Conservation (phyloP, 2,888 invertebrate species). For the Brenthis hecate region DNA sequence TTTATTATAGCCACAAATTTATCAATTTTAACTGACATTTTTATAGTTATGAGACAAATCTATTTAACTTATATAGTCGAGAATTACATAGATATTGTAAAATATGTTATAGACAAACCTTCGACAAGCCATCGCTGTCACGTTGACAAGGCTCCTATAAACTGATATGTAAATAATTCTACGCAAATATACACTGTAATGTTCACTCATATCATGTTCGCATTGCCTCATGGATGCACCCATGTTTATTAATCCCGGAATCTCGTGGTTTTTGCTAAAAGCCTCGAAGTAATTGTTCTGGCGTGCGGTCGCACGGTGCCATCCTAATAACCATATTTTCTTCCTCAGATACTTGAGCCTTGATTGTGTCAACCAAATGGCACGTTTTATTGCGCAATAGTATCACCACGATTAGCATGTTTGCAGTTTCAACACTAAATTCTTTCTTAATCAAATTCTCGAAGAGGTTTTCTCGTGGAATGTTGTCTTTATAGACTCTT, state of each 20-base stretch:
- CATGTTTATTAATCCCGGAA: slow-evolving; percentile 34
- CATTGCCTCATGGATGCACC: slow-evolving; percentile 30
- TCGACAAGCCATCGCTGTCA: slow-evolving; percentile 14
- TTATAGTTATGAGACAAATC: neutral
- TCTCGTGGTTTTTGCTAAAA: slow-evolving; percentile 65
- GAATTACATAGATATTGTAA: slow-evolving; percentile 1
- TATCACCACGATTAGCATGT: slow-evolving; percentile 42
- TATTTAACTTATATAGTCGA: neutral
- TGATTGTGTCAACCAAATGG: slow-evolving; percentile 55
- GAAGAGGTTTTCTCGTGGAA: slow-evolving; percentile 37
- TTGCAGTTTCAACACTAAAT: slow-evolving; percentile 46
- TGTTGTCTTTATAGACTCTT: slow-evolving; percentile 32
- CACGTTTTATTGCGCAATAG: slow-evolving; percentile 46
- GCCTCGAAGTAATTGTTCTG: slow-evolving; percentile 67
- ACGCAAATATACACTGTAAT: slow-evolving; percentile 22
- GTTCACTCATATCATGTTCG: slow-evolving; percentile 31
- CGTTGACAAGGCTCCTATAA: slow-evolving; percentile 27
- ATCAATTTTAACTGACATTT: slow-evolving; percentile 12
- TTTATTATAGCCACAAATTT: slow-evolving; percentile 3
- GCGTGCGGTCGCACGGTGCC: slow-evolving; percentile 72
- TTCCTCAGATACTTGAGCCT: slow-evolving; percentile 62
- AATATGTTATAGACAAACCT: slow-evolving; percentile 13
- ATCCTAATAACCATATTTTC: slow-evolving; percentile 71
- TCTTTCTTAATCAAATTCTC: slow-evolving; percentile 45
- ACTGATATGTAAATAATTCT: slow-evolving; percentile 35